Conservation (phyloP, 2,797 vertebrate species). For the Amniataba percoides region DNA sequence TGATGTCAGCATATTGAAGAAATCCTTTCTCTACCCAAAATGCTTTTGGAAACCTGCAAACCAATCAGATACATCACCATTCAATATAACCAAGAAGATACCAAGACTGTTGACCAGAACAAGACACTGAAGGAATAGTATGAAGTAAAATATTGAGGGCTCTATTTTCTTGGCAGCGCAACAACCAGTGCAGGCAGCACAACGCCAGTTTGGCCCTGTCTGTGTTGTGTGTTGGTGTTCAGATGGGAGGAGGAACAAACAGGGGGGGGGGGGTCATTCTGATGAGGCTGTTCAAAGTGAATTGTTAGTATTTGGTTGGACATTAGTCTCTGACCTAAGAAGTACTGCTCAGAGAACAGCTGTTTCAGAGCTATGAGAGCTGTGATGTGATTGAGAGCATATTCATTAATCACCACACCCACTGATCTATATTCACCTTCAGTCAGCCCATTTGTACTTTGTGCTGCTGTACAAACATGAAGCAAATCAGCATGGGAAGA, state of each 20-base stretch:
- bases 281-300: not conserved
- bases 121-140: not conserved
- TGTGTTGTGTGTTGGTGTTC: not conserved
- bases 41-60: not conserved
- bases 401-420: not conserved
- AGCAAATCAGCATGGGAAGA: not conserved
- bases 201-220: no score
- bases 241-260: not conserved
- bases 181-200: constrained; percentile 6
- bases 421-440: not conserved
- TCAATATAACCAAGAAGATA: not conserved
- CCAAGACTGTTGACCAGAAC: not conserved
- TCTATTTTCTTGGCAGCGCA: not conserved
- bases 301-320: not conserved
- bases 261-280: not conserved
- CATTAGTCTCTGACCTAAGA: not conserved
- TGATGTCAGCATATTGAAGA: constrained; percentile 40
- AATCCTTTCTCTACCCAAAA: constrained; percentile 3
- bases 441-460: not conserved
- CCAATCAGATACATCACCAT: not conserved
- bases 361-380: not conserved
- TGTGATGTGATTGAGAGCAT: constrained; percentile 10
- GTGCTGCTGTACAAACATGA: not conserved
- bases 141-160: not conserved
- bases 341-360: not conserved